These are phyloP conservation scores for Rhynchophorus ferrugineus DNA, from an alignment of 1,140 invertebrate species.

Conservation along the genomic window DNA sequence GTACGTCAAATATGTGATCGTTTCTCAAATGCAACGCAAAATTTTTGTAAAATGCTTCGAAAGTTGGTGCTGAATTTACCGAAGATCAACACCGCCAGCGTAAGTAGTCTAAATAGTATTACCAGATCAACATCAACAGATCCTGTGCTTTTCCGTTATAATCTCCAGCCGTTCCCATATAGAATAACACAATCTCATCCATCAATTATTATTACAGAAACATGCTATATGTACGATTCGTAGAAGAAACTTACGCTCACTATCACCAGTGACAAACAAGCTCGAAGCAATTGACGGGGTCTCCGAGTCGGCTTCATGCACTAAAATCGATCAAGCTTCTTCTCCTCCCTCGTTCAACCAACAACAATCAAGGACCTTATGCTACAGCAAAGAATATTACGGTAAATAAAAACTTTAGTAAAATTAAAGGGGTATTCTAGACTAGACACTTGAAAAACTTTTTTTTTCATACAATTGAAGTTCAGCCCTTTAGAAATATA, in stretches of 20 bases:
- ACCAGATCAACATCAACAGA: too few species aligned
- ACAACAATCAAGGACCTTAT: conserved; percentile 4
- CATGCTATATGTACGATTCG: background rate
- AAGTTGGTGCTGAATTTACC: conserved; percentile 9
- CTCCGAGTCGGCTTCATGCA: conserved; percentile 9
- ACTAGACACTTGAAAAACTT: background rate
- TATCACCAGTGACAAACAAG: background rate
- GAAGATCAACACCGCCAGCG: conserved; percentile 1
- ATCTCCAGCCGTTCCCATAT: conserved; percentile 5
- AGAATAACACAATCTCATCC: too few species aligned
- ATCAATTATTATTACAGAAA: background rate
- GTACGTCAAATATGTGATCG: conserved; percentile 9
- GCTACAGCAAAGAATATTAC: conserved; percentile 16
- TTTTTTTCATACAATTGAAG: background rate
- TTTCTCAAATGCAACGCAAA: conserved; percentile 8
- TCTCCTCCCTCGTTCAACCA: background rate
- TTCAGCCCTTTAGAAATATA: too few species aligned
- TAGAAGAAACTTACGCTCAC: background rate
- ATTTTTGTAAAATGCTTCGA: conserved; percentile 19
- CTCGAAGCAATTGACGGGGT: background rate
- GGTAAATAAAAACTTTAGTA: conserved; percentile 3
- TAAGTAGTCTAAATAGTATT: conserved; percentile 12
- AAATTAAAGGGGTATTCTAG: background rate
- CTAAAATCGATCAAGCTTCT: background rate
- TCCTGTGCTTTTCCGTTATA: background rate